A percentile compares a stretch with the other conserved stretches of the same genome.
These are phyloP conservation scores for Cryptus armator DNA, from an alignment of 2,888 invertebrate genomes.

Conservation along the genomic window DNA sequence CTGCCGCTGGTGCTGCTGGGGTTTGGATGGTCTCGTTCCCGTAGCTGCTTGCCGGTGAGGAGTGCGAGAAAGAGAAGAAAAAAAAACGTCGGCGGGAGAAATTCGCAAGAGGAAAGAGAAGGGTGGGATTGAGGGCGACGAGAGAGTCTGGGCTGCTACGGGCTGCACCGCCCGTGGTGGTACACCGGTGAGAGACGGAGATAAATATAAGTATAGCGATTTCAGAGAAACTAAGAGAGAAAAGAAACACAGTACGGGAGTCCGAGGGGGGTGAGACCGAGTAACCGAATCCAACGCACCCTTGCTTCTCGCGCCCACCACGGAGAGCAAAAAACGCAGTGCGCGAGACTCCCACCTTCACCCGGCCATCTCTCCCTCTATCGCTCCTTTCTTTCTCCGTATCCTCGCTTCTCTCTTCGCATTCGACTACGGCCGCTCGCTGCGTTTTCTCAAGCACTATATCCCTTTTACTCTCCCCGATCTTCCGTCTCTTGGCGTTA, in stretches of 20 bases:
- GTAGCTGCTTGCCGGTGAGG: slow-evolving; percentile 27
- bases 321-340: slow-evolving; percentile 77
- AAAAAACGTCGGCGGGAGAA: slow-evolving; percentile 8
- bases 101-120: slow-evolving; percentile 24
- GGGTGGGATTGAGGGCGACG: slow-evolving; percentile 38
- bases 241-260: slow-evolving; percentile 56
- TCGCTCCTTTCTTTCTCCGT: slow-evolving; percentile 54
- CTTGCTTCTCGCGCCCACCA: slow-evolving; percentile 76
- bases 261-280: slow-evolving; percentile 81
- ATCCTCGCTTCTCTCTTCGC: slow-evolving; percentile 51
- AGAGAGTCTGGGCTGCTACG: slow-evolving; percentile 43
- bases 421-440: slow-evolving; percentile 37
- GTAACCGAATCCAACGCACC: slow-evolving; percentile 84
- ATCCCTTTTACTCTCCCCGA: slow-evolving; percentile 32
- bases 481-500: slow-evolving; percentile 43
- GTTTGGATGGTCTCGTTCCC: slow-evolving; percentile 25
- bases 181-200: slow-evolving; percentile 47
- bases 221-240: slow-evolving; percentile 53
- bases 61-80: slow-evolving; percentile 42
- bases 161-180: not conserved
- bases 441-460: slow-evolving; percentile 38
- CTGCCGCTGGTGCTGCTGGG: slow-evolving; percentile 26
- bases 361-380: slow-evolving; percentile 44
- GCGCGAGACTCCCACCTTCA: slow-evolving; percentile 71
- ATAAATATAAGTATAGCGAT: slow-evolving; percentile 36